Base-by-base conservation (phyloP, 1,140 invertebrate genomes). In the Nixonia krombeini region DNA sequence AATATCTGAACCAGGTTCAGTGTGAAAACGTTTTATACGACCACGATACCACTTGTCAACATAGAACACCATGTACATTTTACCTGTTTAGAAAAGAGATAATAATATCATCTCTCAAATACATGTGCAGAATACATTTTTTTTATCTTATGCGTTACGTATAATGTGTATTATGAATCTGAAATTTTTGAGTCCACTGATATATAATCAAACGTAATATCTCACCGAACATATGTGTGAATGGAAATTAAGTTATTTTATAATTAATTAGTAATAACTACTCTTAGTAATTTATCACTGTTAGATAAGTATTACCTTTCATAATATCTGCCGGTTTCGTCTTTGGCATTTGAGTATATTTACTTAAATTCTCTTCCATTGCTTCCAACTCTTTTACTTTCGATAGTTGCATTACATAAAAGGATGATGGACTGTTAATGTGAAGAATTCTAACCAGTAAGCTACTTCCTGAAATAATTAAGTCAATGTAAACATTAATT, bases 371-470 rank as follows among this genome's bases (percentile, higher is more conserved):
- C 35, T 35, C 45, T 61, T 72, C 51, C 38, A 70, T 33, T 13
- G 85, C 78, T 1, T 87, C 78, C 6, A 91, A 81, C 9, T 85
- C 81, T 1, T 83, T 74, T 1, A 85, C 31, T 50, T 87, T 85
- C 17, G 87, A 82, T 1, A 82, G 46, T 62, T 87, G 81, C 68
- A 91, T 90, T 4, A 92, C 78, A 81, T 89, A 92, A 80, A 93
- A 93, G 31, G 87, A 85, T 2, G 87, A 87, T 0, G 91, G 91
- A 61, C 87, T 87, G 44, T 89, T 87, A 2, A 91, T 87, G 49
- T 92, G 88, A 28, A 88, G 88, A 8, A 92, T 82, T 29, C 86
- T 80, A 0, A 90, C 88, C 17, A 76, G 49, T 26, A 38, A 16
- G 16, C 37, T 35, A n/a, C 12, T 53, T 9, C 84, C 86, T 87